These are phyloP conservation scores for Ptychodera flava DNA, from an alignment of 35 echinoderm and acorn worm genomes.

Conservation along the genomic window DNA sequence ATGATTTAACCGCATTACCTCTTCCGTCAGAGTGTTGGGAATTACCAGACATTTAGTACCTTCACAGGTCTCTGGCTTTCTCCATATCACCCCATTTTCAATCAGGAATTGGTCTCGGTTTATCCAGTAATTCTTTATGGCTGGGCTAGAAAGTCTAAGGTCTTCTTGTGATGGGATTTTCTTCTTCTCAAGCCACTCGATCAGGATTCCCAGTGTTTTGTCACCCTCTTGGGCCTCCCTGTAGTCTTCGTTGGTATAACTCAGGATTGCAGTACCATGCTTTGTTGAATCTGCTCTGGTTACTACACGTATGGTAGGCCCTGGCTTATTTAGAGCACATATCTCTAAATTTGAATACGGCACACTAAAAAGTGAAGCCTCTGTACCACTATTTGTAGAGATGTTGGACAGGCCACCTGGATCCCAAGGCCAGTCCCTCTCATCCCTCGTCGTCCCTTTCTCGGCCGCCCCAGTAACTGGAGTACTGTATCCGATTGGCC, in stretches of 20 bases:
- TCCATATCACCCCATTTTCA: constrained; percentile 6
- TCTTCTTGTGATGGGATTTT: not conserved
- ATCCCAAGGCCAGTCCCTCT: no score
- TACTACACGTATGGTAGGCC: no score
- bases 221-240: constrained; percentile 19
- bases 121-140: constrained; percentile 31
- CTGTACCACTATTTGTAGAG: no score
- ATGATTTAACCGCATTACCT: not conserved
- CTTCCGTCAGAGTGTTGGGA: not conserved
- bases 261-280: no score
- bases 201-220: not conserved
- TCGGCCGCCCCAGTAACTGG: no score
- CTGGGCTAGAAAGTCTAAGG: not conserved
- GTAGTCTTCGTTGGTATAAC: not conserved
- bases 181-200: constrained; percentile 11
- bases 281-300: no score
- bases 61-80: not conserved
- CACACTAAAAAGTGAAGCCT: no score
- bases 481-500: no score
- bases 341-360: no score
- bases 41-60: not conserved
- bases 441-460: no score
- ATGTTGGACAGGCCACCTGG: no score
- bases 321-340: no score
- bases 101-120: constrained; percentile 22